Conservation (phyloP, 2,888 invertebrate species). For the Mythimna ferrago region DNA sequence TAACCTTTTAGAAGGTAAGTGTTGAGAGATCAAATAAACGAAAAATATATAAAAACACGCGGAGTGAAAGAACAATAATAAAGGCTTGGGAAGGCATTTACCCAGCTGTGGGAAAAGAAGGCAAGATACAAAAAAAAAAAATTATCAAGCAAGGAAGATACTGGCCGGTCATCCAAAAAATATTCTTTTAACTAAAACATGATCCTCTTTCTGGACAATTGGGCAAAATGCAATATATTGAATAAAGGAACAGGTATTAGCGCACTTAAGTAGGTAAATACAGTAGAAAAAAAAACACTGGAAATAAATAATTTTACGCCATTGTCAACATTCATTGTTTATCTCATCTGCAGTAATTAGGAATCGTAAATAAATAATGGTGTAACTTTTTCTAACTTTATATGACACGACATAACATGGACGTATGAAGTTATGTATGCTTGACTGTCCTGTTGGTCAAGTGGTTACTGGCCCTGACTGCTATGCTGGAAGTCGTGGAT, state of each 20-base stretch:
- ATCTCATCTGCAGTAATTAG: constrained; percentile 23
- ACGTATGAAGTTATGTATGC: too few species aligned
- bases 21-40: too few species aligned
- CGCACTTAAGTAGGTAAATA: background rate
- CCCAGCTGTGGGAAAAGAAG: too few species aligned
- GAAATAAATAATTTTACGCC: constrained; percentile 17
- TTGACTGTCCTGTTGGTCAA: too few species aligned
- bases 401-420: background rate
- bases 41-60: too few species aligned
- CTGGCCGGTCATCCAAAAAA: background rate
- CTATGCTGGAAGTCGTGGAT: too few species aligned
- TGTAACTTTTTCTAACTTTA: constrained; percentile 8
- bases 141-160: background rate
- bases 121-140: too few species aligned
- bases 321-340: constrained; percentile 40
- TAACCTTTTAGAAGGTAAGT: too few species aligned
- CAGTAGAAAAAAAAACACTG: constrained; percentile 20
- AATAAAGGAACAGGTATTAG: constrained; percentile 1
- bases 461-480: too few species aligned
- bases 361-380: constrained; percentile 18
- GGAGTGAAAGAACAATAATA: too few species aligned
- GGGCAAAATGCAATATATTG: background rate
- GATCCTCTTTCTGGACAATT: too few species aligned
- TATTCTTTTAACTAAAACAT: background rate
- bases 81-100: too few species aligned